Conservation (phyloP, 2,113 vertebrate genomes). For the Tricholaema leucomelas region DNA sequence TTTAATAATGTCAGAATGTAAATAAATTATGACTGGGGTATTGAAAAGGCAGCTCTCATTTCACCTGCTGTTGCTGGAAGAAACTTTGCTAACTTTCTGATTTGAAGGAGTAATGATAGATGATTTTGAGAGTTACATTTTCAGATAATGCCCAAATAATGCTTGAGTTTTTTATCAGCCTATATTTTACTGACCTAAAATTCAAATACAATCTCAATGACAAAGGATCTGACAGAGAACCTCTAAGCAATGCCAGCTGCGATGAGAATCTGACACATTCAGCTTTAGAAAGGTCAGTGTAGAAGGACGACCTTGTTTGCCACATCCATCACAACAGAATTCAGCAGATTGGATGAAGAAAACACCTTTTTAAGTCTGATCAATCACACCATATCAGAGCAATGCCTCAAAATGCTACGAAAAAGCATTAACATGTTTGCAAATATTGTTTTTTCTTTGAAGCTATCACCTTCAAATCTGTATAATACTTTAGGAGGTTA, state of each 20-base stretch:
- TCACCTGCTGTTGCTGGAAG: not conserved
- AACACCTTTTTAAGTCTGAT: not conserved
- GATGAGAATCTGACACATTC: slow-evolving; percentile 20
- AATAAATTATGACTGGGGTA: not conserved
- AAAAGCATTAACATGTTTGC: not conserved
- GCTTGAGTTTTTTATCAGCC: not conserved
- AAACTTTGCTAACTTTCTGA: not conserved
- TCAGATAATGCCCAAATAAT: not conserved
- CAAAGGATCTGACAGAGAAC: slow-evolving; percentile 26
- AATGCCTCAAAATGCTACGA: not conserved
- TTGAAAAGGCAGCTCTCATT: not conserved
- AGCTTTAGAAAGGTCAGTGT: slow-evolving; percentile 22
- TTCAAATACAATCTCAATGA: slow-evolving; percentile 1
- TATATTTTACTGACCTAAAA: not conserved
- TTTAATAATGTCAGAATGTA: not conserved
- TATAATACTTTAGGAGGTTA: not conserved
- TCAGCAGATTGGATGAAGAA: not conserved
- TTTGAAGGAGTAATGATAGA: not conserved
- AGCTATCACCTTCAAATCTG: not conserved
- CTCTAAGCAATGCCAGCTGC: slow-evolving; percentile 35
- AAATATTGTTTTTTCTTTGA: not conserved
- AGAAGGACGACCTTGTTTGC: slow-evolving; percentile 22
- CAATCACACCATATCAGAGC: not conserved
- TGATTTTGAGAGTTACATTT: not conserved
- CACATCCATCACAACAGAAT: not conserved